These are phyloP conservation scores for Scomber colias DNA, from an alignment of 2,113 vertebrate genomes.

Conservation along the genomic window DNA sequence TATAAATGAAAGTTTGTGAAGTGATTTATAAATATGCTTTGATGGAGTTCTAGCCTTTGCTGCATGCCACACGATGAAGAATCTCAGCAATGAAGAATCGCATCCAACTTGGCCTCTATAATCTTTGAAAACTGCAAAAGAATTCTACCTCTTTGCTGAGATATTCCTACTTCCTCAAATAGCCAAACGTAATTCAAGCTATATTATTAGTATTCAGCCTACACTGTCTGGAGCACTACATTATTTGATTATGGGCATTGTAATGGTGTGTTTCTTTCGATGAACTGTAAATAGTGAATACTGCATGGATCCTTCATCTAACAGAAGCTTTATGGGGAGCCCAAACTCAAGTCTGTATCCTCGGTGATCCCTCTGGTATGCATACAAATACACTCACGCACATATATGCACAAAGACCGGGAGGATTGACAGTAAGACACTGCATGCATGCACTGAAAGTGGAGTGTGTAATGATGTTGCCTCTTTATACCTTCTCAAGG, in stretches of 20 bases:
- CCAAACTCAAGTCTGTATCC: constrained; percentile 11
- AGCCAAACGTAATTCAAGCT: constrained; percentile 20
- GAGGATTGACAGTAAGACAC: constrained; percentile 41
- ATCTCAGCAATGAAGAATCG: constrained; percentile 18
- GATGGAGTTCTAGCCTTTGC: constrained; percentile 20
- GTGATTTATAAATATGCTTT: constrained; percentile 39
- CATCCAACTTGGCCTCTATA: constrained; percentile 13
- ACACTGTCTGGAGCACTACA: neutral
- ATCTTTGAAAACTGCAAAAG: constrained; percentile 23
- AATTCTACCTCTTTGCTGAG: constrained; percentile 10
- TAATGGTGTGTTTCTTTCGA: constrained; percentile 30
- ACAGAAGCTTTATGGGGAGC: constrained; percentile 30
- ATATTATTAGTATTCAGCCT: constrained; percentile 22
- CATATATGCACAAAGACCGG: constrained; percentile 26
- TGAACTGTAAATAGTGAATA: constrained; percentile 28
- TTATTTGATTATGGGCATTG: constrained; percentile 6
- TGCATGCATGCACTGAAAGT: constrained; percentile 49
- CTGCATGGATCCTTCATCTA: constrained; percentile 21
- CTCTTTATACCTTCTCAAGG: constrained; percentile 27
- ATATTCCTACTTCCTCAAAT: constrained; percentile 25
- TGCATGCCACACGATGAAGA: constrained; percentile 5
- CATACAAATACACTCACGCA: constrained; percentile 14
- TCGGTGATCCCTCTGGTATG: constrained; percentile 40
- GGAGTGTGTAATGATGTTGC: constrained; percentile 19
- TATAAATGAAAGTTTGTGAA: constrained; percentile 18